Percentiles rank a stretch among this genome's conserved stretches.
phyloP scores from a whole-genome alignment of 1,140 invertebrate genomes.

The Pemphigus obesinymphae region DNA sequence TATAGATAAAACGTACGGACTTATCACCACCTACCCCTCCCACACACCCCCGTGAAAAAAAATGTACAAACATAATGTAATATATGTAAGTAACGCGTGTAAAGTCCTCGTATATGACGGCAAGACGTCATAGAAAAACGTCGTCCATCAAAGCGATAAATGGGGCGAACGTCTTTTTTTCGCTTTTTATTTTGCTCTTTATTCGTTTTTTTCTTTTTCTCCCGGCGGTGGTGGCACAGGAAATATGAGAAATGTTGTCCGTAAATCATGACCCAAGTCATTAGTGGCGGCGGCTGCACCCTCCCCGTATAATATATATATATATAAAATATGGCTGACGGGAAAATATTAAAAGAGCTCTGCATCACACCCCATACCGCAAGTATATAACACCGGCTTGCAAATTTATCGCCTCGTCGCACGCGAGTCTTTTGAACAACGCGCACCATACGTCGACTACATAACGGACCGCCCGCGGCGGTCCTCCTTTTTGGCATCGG shows the following conservation, averaged over 20 bases:
- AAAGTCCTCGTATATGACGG: conserved; percentile 1
- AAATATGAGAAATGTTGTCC: conserved; percentile 29
- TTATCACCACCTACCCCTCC: too few relatives aligned
- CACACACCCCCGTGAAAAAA: not conserved
- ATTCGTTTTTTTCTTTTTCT: not conserved
- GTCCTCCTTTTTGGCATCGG: not conserved
- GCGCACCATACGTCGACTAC: not conserved
- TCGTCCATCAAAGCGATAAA: conserved; percentile 37
- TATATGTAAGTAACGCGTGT: not conserved
- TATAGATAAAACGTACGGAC: too few relatives aligned
- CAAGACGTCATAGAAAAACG: not conserved
- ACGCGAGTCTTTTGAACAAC: not conserved
- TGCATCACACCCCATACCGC: not conserved
- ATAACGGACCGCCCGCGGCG: not conserved
- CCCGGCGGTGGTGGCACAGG: not conserved
- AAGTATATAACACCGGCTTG: not conserved
- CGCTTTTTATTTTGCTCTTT: not conserved
- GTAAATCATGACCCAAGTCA: conserved; percentile 31
- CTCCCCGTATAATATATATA: not conserved
- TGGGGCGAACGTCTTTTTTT: conserved; percentile 10
- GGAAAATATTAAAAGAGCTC: conserved; percentile 38
- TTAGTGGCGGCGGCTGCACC: not conserved
- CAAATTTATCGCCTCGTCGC: conserved; percentile 32
- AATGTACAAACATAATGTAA: not conserved
- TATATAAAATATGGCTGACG: conserved; percentile 13